Evolutionary conservation across 2,888 invertebrate species (phyloP).

Genomic region (Rutpela maculata): DNA sequence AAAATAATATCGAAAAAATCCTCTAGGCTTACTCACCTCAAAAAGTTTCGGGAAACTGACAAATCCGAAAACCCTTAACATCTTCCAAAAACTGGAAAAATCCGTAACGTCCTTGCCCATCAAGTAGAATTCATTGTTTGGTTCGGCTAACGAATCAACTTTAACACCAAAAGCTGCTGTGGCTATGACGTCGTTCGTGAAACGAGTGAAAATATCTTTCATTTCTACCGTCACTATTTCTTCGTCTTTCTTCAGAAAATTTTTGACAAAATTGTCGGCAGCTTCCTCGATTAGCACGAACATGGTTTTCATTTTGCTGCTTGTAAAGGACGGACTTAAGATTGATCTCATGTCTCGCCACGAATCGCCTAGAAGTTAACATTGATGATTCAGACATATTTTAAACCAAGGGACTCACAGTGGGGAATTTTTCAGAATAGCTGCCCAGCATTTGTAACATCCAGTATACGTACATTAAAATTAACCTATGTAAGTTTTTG

Average conservation of each 20-base stretch:
- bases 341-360: constrained; percentile 57
- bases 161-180: constrained; percentile 60
- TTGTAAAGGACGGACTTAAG: constrained; percentile 66
- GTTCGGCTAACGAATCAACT: constrained; percentile 76
- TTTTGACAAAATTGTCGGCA: constrained; percentile 46
- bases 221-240: constrained; percentile 69
- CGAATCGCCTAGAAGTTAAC: constrained; percentile 1
- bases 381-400: background rate
- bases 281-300: constrained; percentile 60
- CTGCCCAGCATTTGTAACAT: too few relatives aligned
- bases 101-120: constrained; percentile 73
- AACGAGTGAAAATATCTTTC: constrained; percentile 73
- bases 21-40: background rate
- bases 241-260: constrained; percentile 54
- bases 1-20: too few relatives aligned
- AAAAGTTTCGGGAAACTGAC: background rate
- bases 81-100: constrained; percentile 52
- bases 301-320: constrained; percentile 68
- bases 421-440: too few relatives aligned
- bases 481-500: too few relatives aligned
- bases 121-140: constrained; percentile 76
- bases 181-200: constrained; percentile 76
- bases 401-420: background rate
- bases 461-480: too few relatives aligned
- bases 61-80: background rate